A percentile compares a stretch with the other conserved stretches of the same genome.
These are phyloP conservation scores for Pseudochromis fuscus DNA, from an alignment of 2,797 vertebrate genomes.

Conservation along the genomic window DNA sequence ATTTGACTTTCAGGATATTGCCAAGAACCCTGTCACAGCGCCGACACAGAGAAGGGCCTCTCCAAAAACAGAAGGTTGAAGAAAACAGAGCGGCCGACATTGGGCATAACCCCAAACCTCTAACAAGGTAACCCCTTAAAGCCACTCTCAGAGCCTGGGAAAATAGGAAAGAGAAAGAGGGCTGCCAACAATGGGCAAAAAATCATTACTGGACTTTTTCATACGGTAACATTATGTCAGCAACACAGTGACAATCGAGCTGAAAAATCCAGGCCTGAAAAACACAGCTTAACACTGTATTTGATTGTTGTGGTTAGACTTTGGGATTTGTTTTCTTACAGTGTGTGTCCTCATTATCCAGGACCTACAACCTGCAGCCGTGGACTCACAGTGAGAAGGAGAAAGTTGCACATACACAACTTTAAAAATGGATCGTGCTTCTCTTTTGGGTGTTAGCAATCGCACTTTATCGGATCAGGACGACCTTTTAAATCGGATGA, in stretches of 20 bases:
- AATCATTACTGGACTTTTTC: slow-evolving; percentile 35
- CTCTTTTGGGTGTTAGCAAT: slow-evolving; percentile 1
- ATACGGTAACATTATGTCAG: slow-evolving; percentile 22
- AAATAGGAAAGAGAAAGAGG: slow-evolving; percentile 33
- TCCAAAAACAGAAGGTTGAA: slow-evolving; percentile 76
- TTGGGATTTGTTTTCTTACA: slow-evolving; percentile 14
- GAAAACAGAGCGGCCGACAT: slow-evolving; percentile 75
- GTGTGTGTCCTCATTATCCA: background rate
- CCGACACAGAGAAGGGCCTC: slow-evolving; percentile 71
- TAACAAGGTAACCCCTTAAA: slow-evolving; percentile 72
- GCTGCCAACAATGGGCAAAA: slow-evolving; percentile 38
- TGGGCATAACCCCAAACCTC: slow-evolving; percentile 75
- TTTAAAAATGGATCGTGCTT: background rate
- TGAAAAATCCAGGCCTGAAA: slow-evolving; percentile 5
- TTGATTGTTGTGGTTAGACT: slow-evolving; percentile 9
- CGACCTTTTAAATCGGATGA: slow-evolving; percentile 26
- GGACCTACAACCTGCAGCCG: background rate
- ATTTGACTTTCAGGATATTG: slow-evolving; percentile 86
- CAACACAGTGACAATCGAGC: background rate
- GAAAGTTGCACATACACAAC: background rate
- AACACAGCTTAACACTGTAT: background rate
- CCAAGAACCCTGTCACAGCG: slow-evolving; percentile 81
- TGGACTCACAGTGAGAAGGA: background rate
- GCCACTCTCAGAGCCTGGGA: slow-evolving; percentile 66
- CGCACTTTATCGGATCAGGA: background rate